A percentile compares a stretch with the other conserved stretches of the same genome.
Evolutionary conservation across 1,140 invertebrate genomes (phyloP).

Genomic region (Sitodiplosis mosellana): DNA sequence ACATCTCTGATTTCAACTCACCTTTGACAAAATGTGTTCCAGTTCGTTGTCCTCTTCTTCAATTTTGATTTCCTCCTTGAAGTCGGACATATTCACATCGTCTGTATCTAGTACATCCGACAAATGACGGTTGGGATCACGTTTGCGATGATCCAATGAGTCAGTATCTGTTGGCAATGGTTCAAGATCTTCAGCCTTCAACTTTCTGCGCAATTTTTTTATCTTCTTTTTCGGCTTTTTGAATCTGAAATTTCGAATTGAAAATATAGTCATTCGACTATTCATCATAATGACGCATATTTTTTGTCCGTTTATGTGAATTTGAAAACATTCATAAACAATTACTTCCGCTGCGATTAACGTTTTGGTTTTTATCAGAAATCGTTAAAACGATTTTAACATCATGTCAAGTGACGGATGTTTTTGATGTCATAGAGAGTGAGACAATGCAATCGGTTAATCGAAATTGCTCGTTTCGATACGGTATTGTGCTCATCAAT

Average conservation of each 20-base stretch:
- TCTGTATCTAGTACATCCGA: constrained; percentile 12
- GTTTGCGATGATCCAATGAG: constrained; percentile 32
- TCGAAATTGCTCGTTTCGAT: no score
- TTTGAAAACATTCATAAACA: no score
- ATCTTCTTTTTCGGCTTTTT: constrained; percentile 90
- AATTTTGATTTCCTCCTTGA: constrained; percentile 42
- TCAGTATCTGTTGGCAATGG: constrained; percentile 9
- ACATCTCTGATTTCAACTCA: constrained; percentile 28
- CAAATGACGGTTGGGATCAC: constrained; percentile 15
- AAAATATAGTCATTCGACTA: no score
- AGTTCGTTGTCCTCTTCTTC: constrained; percentile 55
- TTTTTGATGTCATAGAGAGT: no score
- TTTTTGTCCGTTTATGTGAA: no score
- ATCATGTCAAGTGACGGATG: no score
- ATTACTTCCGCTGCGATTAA: no score
- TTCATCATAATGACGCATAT: no score
- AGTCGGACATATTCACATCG: constrained; percentile 6
- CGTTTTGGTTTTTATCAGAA: no score
- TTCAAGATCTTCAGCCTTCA: constrained; percentile 39
- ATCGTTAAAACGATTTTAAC: no score
- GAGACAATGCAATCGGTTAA: no score
- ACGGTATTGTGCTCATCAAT: no score
- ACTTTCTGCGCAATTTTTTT: constrained; percentile 28
- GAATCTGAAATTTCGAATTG: constrained; percentile 33
- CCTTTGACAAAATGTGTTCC: constrained; percentile 49